These are phyloP conservation scores for Oscheius myriophilus DNA, from an alignment of 2,888 invertebrate genomes.

Conservation along the genomic window DNA sequence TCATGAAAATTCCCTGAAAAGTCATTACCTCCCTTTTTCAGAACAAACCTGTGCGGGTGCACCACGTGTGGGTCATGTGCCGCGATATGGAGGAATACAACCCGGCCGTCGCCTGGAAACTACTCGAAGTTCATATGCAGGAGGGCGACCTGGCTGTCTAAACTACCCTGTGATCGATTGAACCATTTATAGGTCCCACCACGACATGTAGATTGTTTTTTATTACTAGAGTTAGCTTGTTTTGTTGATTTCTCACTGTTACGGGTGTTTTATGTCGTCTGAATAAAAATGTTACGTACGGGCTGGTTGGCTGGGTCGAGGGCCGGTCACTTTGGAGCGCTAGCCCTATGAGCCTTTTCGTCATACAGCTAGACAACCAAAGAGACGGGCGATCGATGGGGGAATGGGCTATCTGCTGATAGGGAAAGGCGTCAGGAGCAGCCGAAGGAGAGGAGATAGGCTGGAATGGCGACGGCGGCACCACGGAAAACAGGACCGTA, in stretches of 20 bases:
- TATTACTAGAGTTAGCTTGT: constrained; percentile 19
- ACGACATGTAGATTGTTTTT: background rate
- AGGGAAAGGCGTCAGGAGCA: constrained; percentile 15
- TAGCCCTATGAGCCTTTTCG: constrained; percentile 13
- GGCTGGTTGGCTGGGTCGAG: too few relatives aligned
- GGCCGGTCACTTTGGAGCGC: constrained; percentile 16
- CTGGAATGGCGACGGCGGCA: constrained; percentile 12
- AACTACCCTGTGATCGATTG: background rate
- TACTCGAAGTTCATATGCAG: constrained; percentile 79
- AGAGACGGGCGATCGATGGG: constrained; percentile 24
- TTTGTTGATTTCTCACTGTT: constrained; percentile 18
- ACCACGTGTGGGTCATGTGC: constrained; percentile 97
- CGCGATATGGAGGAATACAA: constrained; percentile 91
- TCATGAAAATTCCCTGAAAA: too few relatives aligned
- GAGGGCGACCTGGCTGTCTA: constrained; percentile 61
- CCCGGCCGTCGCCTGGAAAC: constrained; percentile 93
- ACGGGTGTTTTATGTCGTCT: constrained; percentile 17
- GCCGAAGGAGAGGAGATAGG: constrained; percentile 2
- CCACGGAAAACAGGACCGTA: constrained; percentile 29
- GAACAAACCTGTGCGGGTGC: constrained; percentile 91
- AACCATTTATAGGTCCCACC: too few relatives aligned
- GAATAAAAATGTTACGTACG: background rate
- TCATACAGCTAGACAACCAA: constrained; percentile 29
- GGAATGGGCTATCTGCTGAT: constrained; percentile 3
- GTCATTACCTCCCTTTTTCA: constrained; percentile 55